Evolutionary conservation across 2,113 vertebrate genomes (phyloP).

Genomic region (Pyrgilauda ruficollis): DNA sequence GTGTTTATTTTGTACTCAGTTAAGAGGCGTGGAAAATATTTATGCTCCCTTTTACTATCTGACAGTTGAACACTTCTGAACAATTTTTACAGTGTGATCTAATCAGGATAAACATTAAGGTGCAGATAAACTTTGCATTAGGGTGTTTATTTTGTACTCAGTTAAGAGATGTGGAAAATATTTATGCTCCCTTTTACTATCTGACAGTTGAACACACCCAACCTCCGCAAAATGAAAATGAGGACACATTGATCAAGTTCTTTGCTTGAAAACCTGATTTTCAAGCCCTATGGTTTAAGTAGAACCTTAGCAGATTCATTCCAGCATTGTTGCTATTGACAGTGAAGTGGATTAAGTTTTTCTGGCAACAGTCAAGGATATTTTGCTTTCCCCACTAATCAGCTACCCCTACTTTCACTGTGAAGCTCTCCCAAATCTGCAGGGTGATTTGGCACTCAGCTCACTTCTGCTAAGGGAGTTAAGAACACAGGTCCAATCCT

Average conservation of each 20-base stretch:
- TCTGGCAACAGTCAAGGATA: constrained; percentile 14
- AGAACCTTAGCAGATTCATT: neutral
- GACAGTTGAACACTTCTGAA: neutral
- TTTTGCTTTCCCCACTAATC: constrained; percentile 29
- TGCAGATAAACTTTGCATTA: neutral
- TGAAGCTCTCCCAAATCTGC: neutral
- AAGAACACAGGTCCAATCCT: neutral
- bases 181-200: neutral
- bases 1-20: neutral
- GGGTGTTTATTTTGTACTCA: neutral
- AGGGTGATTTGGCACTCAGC: constrained; percentile 15
- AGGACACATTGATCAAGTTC: neutral
- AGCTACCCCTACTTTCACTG: neutral
- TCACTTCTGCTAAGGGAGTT: neutral
- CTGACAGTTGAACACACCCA: neutral
- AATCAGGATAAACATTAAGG: no score
- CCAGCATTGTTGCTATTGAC: neutral
- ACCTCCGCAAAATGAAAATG: neutral
- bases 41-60: neutral
- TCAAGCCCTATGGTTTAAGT: neutral
- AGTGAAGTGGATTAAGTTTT: constrained; percentile 36
- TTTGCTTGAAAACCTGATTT: neutral
- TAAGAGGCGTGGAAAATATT: neutral
- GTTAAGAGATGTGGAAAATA: neutral
- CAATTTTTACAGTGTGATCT: neutral